These are phyloP conservation scores for Cactoblastis cactorum DNA, from an alignment of 2,888 invertebrate species.

Conservation along the genomic window DNA sequence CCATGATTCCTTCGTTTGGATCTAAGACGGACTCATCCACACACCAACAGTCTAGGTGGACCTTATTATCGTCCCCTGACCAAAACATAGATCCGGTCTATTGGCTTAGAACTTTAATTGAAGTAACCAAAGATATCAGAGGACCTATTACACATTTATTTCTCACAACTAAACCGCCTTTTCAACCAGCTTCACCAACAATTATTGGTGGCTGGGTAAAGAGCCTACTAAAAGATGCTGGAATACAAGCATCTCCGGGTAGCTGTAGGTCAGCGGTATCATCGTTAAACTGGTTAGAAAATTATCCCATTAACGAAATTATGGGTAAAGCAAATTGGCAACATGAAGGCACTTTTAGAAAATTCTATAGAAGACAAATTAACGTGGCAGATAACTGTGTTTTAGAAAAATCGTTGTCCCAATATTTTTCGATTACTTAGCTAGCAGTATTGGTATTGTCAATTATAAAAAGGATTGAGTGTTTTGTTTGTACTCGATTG, in stretches of 20 bases:
- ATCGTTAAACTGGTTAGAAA: not conserved
- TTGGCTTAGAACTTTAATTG: conserved; percentile 13
- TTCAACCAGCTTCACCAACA: not conserved
- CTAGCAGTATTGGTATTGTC: no score
- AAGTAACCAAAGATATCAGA: not conserved
- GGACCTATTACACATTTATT: conserved; percentile 18
- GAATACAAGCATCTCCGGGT: not conserved
- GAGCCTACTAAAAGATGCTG: not conserved
- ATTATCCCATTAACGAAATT: not conserved
- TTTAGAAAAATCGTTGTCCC: no score
- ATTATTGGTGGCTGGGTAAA: not conserved
- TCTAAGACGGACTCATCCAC: conserved; percentile 22
- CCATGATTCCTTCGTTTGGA: conserved; percentile 21
- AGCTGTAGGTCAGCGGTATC: not conserved
- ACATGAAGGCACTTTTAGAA: no score
- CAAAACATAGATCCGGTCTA: conserved; percentile 14
- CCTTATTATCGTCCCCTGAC: conserved; percentile 11
- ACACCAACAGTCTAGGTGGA: conserved; percentile 21
- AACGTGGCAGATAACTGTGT: no score
- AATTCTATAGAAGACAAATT: no score
- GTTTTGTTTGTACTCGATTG: no score
- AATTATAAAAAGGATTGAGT: no score
- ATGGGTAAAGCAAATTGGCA: no score
- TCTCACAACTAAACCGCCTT: conserved; percentile 7
- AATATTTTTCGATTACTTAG: no score